phyloP scores from a whole-genome alignment of 2,797 vertebrate species.

The Sternarchorhynchus goeldii region DNA sequence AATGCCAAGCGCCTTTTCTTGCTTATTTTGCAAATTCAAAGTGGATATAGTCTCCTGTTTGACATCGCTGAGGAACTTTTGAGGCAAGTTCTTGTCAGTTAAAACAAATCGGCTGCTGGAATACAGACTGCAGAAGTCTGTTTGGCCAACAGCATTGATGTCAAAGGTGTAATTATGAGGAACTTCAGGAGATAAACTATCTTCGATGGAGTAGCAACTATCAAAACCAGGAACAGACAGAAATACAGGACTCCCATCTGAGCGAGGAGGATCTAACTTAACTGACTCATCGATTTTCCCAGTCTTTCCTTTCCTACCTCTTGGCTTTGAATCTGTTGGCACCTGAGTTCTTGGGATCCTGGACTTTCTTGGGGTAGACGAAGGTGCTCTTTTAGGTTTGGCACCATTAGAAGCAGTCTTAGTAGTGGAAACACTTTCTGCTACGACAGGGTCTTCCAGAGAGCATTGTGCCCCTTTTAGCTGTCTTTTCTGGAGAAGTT shows the following conservation, averaged over 20 bases:
- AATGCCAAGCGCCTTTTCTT: conserved; percentile 50
- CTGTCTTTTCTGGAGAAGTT: conserved; percentile 90
- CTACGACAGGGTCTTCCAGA: conserved; percentile 64
- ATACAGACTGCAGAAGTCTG: conserved; percentile 92
- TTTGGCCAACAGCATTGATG: conserved; percentile 91
- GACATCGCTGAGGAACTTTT: conserved; percentile 93
- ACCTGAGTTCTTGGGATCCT: conserved; percentile 74
- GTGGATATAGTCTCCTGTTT: conserved; percentile 84
- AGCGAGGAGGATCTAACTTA: conserved; percentile 72
- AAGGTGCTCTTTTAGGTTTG: conserved; percentile 74
- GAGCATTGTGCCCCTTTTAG: conserved; percentile 72
- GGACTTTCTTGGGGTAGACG: conserved; percentile 78
- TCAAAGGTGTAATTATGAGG: conserved; percentile 94
- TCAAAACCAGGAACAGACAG: conserved; percentile 89
- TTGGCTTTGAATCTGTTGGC: conserved; percentile 78
- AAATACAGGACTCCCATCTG: conserved; percentile 81
- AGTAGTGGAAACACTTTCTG: conserved; percentile 64
- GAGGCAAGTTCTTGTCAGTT: conserved; percentile 92
- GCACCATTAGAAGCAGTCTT: conserved; percentile 68
- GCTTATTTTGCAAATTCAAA: conserved; percentile 58
- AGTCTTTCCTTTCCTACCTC: conserved; percentile 74
- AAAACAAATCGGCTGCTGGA: conserved; percentile 92
- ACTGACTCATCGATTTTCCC: conserved; percentile 66
- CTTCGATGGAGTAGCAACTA: conserved; percentile 92
- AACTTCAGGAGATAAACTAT: conserved; percentile 93